Evolutionary conservation across 2,113 vertebrate species (phyloP).

Genomic region (Cyprinodon brontotheroides): DNA sequence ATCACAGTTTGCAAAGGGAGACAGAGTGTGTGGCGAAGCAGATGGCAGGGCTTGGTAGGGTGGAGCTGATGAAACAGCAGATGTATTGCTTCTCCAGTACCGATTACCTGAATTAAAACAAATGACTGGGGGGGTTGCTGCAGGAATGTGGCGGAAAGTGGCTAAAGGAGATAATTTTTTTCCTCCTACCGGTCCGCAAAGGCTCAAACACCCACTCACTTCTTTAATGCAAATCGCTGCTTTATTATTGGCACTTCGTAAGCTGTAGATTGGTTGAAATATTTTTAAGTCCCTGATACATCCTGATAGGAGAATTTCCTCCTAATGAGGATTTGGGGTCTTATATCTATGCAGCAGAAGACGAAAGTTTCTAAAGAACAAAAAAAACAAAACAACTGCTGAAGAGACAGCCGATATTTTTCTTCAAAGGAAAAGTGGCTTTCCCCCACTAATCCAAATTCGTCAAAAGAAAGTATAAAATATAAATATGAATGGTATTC

Average conservation of each 20-base stretch:
- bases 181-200: conserved; percentile 4
- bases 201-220: background rate
- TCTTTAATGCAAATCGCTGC: background rate
- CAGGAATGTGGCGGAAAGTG: conserved; percentile 6
- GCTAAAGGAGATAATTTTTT: conserved; percentile 32
- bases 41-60: conserved; percentile 33
- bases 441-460: conserved; percentile 51
- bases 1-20: conserved; percentile 36
- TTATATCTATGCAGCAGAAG: conserved; percentile 5
- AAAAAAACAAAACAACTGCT: background rate
- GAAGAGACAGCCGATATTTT: conserved; percentile 27
- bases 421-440: conserved; percentile 45
- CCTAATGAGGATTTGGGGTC: conserved; percentile 23
- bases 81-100: conserved; percentile 39
- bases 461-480: conserved; percentile 37
- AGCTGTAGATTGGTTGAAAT: conserved; percentile 17
- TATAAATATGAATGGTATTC: conserved; percentile 52
- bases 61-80: conserved; percentile 30
- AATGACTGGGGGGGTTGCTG: conserved; percentile 29
- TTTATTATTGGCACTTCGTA: background rate
- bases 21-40: conserved; percentile 32
- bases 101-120: conserved; percentile 54
- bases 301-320: conserved; percentile 1
- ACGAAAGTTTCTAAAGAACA: conserved; percentile 5
- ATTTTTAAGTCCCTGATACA: background rate